These are phyloP conservation scores for Xenus cinereus DNA, from an alignment of 2,113 vertebrate species.

Conservation along the genomic window DNA sequence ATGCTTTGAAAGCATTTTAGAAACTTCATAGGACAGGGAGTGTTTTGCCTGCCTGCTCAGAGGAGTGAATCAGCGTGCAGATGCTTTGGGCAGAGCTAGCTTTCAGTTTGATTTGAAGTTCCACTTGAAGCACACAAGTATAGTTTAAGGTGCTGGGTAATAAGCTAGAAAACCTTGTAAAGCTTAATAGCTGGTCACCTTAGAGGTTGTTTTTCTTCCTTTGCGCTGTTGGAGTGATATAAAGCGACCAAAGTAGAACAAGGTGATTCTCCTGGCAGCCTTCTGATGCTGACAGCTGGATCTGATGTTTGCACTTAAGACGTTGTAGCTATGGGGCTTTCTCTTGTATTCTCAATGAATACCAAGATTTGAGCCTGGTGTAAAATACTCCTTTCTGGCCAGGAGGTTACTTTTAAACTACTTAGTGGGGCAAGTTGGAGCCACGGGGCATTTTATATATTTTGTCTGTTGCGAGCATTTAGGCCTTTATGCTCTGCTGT, in stretches of 20 bases:
- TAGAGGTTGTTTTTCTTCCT: background rate
- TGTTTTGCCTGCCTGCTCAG: background rate
- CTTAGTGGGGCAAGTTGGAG: background rate
- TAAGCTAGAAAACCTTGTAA: background rate
- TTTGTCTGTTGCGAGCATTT: background rate
- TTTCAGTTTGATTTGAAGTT: background rate
- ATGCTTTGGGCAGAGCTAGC: background rate
- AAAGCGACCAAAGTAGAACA: background rate
- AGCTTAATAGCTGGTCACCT: background rate
- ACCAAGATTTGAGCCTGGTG: background rate
- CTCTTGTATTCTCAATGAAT: background rate
- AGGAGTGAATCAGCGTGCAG: background rate
- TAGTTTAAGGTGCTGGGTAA: background rate
- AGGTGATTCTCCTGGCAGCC: background rate
- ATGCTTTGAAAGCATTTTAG: background rate
- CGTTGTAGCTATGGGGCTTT: background rate
- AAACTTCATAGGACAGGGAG: background rate
- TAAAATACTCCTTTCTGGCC: background rate
- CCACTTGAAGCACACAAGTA: rapidly evolving
- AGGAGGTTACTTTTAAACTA: background rate
- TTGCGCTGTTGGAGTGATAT: background rate
- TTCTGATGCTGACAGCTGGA: background rate
- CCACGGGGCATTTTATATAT: background rate
- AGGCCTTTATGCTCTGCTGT: background rate
- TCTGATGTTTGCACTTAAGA: background rate